Percentiles rank a stretch among this genome's conserved stretches.
phyloP scores from a whole-genome alignment of 1,140 invertebrate genomes.

The Aphidius gifuensis region DNA sequence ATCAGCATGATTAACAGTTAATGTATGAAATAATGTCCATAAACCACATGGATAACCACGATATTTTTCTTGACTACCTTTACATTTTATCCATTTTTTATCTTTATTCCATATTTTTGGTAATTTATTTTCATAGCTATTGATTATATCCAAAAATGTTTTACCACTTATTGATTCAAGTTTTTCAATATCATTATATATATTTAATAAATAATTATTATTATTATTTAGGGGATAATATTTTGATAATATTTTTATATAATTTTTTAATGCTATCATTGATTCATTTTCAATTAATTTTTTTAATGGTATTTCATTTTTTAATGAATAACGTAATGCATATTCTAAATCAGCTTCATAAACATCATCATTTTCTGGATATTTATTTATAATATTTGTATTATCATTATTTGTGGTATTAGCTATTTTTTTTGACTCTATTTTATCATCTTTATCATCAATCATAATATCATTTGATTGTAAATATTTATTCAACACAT shows the following conservation, averaged over 20 bases:
- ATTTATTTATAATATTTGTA: slow-evolving; percentile 21
- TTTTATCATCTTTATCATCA: background rate
- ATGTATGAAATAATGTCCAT: slow-evolving; percentile 92
- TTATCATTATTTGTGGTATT: slow-evolving; percentile 23
- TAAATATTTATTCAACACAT: slow-evolving; percentile 53
- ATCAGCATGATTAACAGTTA: slow-evolving; percentile 76
- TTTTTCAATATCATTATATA: slow-evolving; percentile 51
- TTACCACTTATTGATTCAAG: slow-evolving; percentile 57
- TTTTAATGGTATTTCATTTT: slow-evolving; percentile 73
- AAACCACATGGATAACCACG: slow-evolving; percentile 94
- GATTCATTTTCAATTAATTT: slow-evolving; percentile 68
- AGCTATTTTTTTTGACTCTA: background rate
- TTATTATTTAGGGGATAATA: slow-evolving; percentile 73
- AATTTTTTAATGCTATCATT: slow-evolving; percentile 70
- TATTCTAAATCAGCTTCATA: slow-evolving; percentile 86
- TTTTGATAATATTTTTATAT: slow-evolving; percentile 65
- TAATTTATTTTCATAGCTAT: slow-evolving; percentile 54
- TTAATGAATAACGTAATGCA: slow-evolving; percentile 73
- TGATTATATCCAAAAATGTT: slow-evolving; percentile 58
- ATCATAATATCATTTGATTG: slow-evolving; percentile 41
- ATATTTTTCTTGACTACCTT: slow-evolving; percentile 67
- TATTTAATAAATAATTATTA: slow-evolving; percentile 59
- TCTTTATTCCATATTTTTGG: slow-evolving; percentile 59
- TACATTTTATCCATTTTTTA: slow-evolving; percentile 77
- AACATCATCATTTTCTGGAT: slow-evolving; percentile 53